phyloP scores from a whole-genome alignment of 2,888 invertebrate genomes.

The Petrophora chlorosata region DNA sequence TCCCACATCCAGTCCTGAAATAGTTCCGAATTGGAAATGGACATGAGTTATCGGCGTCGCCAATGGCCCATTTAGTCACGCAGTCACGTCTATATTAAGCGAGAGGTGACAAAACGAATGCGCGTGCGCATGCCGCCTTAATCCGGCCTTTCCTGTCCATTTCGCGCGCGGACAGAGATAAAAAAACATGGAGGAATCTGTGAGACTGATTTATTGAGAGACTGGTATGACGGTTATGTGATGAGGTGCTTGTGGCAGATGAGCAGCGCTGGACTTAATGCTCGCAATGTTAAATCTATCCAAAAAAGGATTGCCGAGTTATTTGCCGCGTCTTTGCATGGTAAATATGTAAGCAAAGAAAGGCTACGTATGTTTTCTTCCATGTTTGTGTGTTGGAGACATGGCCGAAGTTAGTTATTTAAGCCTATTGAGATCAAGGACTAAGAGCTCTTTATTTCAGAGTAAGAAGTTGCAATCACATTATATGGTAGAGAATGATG shows the following conservation, averaged over 20 bases:
- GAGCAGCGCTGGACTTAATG: too few relatives aligned
- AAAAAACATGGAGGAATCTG: constrained; percentile 25
- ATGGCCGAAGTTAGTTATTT: too few relatives aligned
- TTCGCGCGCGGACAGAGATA: constrained; percentile 40
- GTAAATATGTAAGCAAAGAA: too few relatives aligned
- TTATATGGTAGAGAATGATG: too few relatives aligned
- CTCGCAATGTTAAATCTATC: too few relatives aligned
- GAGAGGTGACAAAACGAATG: constrained; percentile 37
- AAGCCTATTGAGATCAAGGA: too few relatives aligned
- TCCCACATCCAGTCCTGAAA: constrained; percentile 21
- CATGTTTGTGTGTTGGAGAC: too few relatives aligned
- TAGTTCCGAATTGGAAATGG: constrained; percentile 36
- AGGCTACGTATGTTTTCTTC: too few relatives aligned
- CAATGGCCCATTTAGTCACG: constrained; percentile 43
- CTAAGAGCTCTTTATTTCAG: too few relatives aligned
- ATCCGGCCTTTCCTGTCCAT: constrained; percentile 59
- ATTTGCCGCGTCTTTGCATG: too few relatives aligned
- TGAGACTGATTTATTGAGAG: constrained; percentile 13
- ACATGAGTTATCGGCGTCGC: constrained; percentile 37
- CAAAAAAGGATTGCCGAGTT: too few relatives aligned
- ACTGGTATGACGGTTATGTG: constrained; percentile 1
- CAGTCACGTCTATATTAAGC: constrained; percentile 44
- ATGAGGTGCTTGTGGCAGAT: background rate
- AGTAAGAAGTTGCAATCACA: too few relatives aligned
- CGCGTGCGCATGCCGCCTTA: constrained; percentile 45